Evolutionary conservation across 2,888 invertebrate genomes (phyloP).

Genomic region (Leptinotarsa peninsularis): DNA sequence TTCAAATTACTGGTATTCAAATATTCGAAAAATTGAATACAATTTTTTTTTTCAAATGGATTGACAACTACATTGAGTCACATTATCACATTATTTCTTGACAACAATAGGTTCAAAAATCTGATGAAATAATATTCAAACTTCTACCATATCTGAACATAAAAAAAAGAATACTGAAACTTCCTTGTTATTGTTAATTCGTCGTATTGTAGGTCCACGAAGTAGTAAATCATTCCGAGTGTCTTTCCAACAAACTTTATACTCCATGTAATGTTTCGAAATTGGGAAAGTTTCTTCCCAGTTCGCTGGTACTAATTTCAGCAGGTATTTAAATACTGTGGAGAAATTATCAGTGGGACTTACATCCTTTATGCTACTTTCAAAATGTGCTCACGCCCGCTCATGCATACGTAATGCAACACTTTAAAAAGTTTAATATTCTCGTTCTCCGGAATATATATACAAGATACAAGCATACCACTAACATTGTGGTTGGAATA

Average conservation of each 20-base stretch:
- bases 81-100: too few relatives aligned
- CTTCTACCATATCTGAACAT: too few relatives aligned
- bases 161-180: too few relatives aligned
- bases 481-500: conserved; percentile 27
- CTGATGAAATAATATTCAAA: too few relatives aligned
- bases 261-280: neutral
- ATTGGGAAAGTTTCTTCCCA: conserved; percentile 5
- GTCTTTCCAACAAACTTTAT: conserved; percentile 10
- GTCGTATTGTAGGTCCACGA: neutral
- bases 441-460: conserved; percentile 23
- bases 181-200: neutral
- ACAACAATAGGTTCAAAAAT: too few relatives aligned
- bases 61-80: too few relatives aligned
- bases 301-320: conserved; percentile 18
- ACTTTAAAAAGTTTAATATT: conserved; percentile 26
- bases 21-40: too few relatives aligned
- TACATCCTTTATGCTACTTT: conserved; percentile 26
- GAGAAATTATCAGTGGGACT: conserved; percentile 13
- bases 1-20: too few relatives aligned
- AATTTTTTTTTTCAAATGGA: too few relatives aligned
- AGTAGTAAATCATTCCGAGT: conserved; percentile 1
- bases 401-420: conserved; percentile 29
- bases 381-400: conserved; percentile 24
- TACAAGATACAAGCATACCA: conserved; percentile 24
- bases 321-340: conserved; percentile 11